Evolutionary conservation across 2,888 invertebrate genomes (phyloP).

Genomic region (Melanostoma mellinum): DNA sequence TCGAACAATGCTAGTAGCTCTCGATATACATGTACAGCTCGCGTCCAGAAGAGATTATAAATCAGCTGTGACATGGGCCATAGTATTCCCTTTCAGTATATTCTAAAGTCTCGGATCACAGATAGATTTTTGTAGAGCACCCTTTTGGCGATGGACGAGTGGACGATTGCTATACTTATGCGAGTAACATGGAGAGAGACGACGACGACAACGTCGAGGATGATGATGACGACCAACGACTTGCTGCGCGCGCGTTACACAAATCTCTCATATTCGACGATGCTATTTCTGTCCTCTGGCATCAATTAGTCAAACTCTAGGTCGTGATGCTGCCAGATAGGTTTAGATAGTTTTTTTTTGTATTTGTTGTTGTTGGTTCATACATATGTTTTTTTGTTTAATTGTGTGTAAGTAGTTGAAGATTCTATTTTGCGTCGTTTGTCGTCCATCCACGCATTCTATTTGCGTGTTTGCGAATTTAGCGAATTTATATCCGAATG

Average conservation of each 20-base stretch:
- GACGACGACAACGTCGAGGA: constrained; percentile 16
- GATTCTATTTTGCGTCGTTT: constrained; percentile 51
- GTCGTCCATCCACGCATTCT: constrained; percentile 66
- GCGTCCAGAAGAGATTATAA: constrained; percentile 58
- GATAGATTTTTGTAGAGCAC: constrained; percentile 42
- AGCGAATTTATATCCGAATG: constrained; percentile 56
- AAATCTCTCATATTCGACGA: constrained; percentile 56
- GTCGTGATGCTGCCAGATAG: constrained; percentile 67
- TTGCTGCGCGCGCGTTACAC: constrained; percentile 40
- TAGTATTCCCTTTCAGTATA: constrained; percentile 34
- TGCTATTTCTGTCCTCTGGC: constrained; percentile 67
- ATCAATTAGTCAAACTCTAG: constrained; percentile 72
- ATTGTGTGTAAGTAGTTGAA: constrained; percentile 26
- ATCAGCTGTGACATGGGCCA: constrained; percentile 66
- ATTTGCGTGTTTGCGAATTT: constrained; percentile 57
- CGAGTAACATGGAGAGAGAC: not conserved
- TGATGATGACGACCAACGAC: constrained; percentile 3
- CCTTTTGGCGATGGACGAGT: constrained; percentile 39
- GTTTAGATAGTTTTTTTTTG: constrained; percentile 58
- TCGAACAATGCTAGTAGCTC: constrained; percentile 40
- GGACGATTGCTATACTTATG: constrained; percentile 3
- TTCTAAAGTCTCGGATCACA: constrained; percentile 30
- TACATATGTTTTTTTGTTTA: constrained; percentile 9
- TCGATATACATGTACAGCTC: constrained; percentile 16
- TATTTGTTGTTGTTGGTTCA: constrained; percentile 22